Conservation (phyloP, 1,140 invertebrate species). For the Tetramorium parvispinum region DNA sequence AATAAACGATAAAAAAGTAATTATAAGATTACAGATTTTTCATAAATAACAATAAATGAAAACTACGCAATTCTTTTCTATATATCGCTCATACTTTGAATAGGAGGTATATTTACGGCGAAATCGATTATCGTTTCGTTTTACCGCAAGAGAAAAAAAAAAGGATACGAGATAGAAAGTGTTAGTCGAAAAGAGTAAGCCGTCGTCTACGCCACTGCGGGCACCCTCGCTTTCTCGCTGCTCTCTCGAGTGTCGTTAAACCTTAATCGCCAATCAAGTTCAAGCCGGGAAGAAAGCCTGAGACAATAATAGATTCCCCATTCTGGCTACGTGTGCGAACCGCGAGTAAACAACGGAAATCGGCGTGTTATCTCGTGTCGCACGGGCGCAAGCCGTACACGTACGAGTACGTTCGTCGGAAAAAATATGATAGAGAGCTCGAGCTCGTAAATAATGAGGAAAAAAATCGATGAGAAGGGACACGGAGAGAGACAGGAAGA, state of each 20-base stretch:
- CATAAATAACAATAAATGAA: neutral
- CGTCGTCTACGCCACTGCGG: conserved; percentile 6
- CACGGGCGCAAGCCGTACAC: neutral
- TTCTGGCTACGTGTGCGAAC: conserved; percentile 45
- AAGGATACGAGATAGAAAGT: conserved; percentile 2
- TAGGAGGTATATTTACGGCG: neutral
- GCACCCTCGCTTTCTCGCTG: conserved; percentile 41
- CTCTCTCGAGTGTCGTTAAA: conserved; percentile 66
- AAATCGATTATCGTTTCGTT: neutral
- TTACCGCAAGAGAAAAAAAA: neutral
- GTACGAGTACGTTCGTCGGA: neutral
- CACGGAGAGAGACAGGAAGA: neutral
- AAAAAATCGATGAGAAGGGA: conserved; percentile 25
- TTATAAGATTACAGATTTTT: neutral
- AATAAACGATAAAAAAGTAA: neutral
- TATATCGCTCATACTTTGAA: neutral
- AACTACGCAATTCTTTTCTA: neutral
- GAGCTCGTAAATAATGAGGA: conserved; percentile 13
- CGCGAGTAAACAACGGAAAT: conserved; percentile 59
- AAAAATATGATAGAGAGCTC: conserved; percentile 1
- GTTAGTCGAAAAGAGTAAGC: neutral
- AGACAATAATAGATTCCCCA: conserved; percentile 54
- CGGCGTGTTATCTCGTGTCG: neutral
- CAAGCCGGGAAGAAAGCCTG: conserved; percentile 41
- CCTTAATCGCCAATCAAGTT: conserved; percentile 70